phyloP scores from a whole-genome alignment of 2,888 invertebrate genomes.

The Junonia oenone region DNA sequence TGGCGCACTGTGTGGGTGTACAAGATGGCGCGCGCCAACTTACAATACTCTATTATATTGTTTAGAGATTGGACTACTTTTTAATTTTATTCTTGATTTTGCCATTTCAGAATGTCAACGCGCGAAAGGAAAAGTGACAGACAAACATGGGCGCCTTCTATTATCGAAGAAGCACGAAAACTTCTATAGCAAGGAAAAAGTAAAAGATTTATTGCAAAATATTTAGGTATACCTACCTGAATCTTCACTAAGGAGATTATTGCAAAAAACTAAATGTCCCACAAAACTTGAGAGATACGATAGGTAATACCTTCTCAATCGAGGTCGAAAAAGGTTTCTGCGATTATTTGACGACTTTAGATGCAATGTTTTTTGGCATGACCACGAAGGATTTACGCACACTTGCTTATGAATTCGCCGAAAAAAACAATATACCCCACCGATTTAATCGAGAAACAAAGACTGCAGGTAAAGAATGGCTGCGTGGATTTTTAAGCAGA shows the following conservation, averaged over 20 bases:
- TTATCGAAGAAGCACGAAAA: too few relatives aligned
- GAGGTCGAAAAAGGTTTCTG: neutral
- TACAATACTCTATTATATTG: too few relatives aligned
- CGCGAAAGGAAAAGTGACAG: too few relatives aligned
- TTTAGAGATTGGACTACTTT: too few relatives aligned
- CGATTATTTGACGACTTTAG: neutral
- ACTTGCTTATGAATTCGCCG: constrained; percentile 13
- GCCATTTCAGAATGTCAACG: too few relatives aligned
- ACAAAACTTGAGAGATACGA: neutral
- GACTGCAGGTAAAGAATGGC: constrained; percentile 3
- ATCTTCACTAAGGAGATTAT: neutral
- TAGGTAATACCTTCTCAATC: neutral
- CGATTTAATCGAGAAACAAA: neutral
- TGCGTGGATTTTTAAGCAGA: neutral
- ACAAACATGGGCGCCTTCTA: too few relatives aligned
- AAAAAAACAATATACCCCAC: neutral
- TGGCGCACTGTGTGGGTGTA: too few relatives aligned
- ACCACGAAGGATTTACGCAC: neutral
- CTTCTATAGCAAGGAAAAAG: too few relatives aligned
- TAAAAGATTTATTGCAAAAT: neutral
- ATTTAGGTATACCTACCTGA: neutral
- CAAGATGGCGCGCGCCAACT: too few relatives aligned
- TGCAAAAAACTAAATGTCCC: neutral
- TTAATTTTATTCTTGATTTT: too few relatives aligned
- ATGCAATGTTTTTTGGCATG: constrained; percentile 1